Percentiles rank a stretch among this genome's conserved stretches.
These are phyloP conservation scores for Aepyceros melampus DNA, from an alignment of 2,113 vertebrate species.

Conservation along the genomic window DNA sequence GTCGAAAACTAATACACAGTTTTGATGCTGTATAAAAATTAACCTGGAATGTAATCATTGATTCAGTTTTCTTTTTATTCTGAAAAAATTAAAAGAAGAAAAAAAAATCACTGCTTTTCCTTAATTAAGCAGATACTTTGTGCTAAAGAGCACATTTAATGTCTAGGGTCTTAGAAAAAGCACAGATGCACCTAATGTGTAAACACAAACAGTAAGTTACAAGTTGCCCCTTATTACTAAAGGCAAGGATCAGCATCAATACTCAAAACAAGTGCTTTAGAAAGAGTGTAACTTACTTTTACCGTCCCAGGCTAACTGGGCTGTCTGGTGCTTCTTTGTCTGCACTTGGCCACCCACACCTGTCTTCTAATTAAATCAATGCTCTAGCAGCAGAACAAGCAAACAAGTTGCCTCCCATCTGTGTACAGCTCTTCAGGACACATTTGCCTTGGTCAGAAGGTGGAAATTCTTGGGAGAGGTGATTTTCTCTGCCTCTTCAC, in stretches of 20 bases:
- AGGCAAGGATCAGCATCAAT: constrained; percentile 64
- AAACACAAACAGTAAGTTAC: constrained; percentile 65
- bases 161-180: constrained; percentile 9
- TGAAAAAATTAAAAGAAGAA: background rate
- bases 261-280: constrained; percentile 52
- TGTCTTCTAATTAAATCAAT: constrained; percentile 74
- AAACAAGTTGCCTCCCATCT: constrained; percentile 70
- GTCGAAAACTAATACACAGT: background rate
- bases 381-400: constrained; percentile 69
- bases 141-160: background rate
- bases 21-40: constrained; percentile 30
- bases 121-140: constrained; percentile 27
- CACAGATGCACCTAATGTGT: constrained; percentile 28
- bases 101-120: constrained; percentile 27
- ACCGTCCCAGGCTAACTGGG: constrained; percentile 71
- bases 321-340: constrained; percentile 70
- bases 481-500: constrained; percentile 75
- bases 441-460: constrained; percentile 71
- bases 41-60: constrained; percentile 7
- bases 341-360: constrained; percentile 72
- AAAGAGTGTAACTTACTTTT: constrained; percentile 70
- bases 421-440: constrained; percentile 66
- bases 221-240: constrained; percentile 55
- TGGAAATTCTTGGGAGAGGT: constrained; percentile 74
- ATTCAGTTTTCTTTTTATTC: background rate